phyloP scores from a whole-genome alignment of 2,888 invertebrate genomes.

The Esperia sulphurella region DNA sequence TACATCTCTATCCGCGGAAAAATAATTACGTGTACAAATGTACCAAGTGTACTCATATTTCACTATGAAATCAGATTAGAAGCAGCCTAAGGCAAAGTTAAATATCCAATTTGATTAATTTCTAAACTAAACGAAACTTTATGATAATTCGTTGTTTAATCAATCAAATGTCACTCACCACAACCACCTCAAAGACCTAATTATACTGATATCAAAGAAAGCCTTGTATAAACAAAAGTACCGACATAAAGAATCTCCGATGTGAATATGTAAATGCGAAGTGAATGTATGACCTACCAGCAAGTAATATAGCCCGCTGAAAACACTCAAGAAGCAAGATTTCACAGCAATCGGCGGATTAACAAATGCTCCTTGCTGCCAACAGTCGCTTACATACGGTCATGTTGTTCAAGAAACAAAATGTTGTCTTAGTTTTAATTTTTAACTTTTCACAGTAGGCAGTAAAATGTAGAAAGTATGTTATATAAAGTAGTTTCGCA shows the following conservation, averaged over 20 bases:
- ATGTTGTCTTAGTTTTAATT: not conserved
- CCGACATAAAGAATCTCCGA: not conserved
- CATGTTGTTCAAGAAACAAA: constrained; percentile 2
- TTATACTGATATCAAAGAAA: no score
- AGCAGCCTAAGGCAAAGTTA: no score
- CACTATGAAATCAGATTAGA: no score
- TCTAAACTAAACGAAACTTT: no score
- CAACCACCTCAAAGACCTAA: no score
- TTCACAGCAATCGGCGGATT: constrained; percentile 43
- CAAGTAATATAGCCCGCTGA: constrained; percentile 16
- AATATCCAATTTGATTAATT: no score
- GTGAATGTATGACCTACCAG: constrained; percentile 8
- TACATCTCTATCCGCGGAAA: no score
- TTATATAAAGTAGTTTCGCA: not conserved
- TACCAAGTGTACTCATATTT: no score
- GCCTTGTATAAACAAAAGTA: not conserved
- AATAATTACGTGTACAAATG: no score
- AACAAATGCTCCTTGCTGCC: constrained; percentile 44
- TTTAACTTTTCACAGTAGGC: not conserved
- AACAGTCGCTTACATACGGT: constrained; percentile 26
- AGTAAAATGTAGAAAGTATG: not conserved
- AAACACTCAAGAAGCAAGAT: constrained; percentile 32
- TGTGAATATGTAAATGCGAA: constrained; percentile 1
- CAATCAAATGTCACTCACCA: no score
- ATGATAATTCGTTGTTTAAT: no score